phyloP scores from a whole-genome alignment of 1,140 invertebrate species.

The Drosophila nigrodunni region DNA sequence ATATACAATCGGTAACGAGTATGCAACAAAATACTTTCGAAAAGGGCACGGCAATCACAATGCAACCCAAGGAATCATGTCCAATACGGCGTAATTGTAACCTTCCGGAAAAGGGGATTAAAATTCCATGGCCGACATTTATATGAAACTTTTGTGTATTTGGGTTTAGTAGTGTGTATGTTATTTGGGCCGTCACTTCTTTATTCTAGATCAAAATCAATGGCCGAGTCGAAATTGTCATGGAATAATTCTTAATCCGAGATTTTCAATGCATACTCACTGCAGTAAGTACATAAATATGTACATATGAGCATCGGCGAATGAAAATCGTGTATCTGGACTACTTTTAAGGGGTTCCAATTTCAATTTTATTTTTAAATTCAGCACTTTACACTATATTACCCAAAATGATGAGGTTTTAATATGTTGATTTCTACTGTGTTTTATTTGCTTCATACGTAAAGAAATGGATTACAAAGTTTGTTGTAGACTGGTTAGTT shows the following conservation, averaged over 20 bases:
- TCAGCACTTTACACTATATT: too few species aligned
- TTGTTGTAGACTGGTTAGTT: too few species aligned
- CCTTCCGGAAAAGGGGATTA: constrained; percentile 77
- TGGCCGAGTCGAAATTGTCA: not conserved
- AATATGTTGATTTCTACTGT: too few species aligned
- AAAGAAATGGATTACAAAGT: too few species aligned
- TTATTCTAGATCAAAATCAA: not conserved
- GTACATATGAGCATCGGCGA: not conserved
- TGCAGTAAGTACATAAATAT: not conserved
- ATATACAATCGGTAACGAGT: constrained; percentile 54
- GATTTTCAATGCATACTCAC: not conserved
- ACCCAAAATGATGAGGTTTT: too few species aligned
- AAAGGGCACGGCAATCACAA: constrained; percentile 42
- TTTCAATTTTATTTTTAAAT: too few species aligned
- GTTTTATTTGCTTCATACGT: not conserved
- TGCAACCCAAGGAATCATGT: constrained; percentile 45
- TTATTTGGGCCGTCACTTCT: not conserved
- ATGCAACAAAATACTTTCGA: constrained; percentile 34
- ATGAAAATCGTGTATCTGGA: too few species aligned
- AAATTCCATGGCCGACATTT: constrained; percentile 45
- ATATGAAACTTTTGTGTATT: constrained; percentile 13
- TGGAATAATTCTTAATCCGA: not conserved
- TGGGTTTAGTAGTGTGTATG: not conserved
- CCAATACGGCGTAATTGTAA: constrained; percentile 72
- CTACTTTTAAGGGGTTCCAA: too few species aligned